Base-by-base conservation (phyloP, 2,797 vertebrate genomes). In the Anomalospiza imberbis region DNA sequence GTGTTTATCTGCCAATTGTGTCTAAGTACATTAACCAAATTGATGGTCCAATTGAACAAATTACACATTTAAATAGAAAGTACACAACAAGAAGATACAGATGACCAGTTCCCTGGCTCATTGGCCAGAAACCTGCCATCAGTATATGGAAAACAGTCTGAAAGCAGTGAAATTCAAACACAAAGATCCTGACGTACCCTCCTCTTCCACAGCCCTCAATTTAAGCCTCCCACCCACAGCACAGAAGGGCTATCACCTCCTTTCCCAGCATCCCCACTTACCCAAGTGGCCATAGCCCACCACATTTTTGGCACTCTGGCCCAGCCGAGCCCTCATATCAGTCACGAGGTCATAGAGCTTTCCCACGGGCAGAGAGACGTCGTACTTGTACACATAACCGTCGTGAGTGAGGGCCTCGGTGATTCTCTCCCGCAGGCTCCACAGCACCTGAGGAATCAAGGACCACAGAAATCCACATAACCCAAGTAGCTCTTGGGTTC, bases 201-300 rank as follows among this genome's bases (percentile, higher is more conserved):
- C 36, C 34, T 38, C 32, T 47, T 45, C 45, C 24, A 44, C 13
- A 73, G 51, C 25, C 82, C 54, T 73, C 31, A 75, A 34, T 40
- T 40, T 31, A 19, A 31, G 50, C 24, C 53, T 79, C 55, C 60
- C 24, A 38, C 25, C 26, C 9, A 8, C 54, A 87, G 42, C 57
- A 61, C n/a, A 47, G 28, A 55, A 24, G 31, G 50, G 13, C 66
- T 47, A n/a, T 7, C 17, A 7, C 2, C 20, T 61, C 51, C 40
- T 42, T 74, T 29, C 28, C 65, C 31, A 40, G 55, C 57, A 76
- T 1, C 10, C 13, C 12, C 16, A 34, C 99, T 98, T 91, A 99
- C 99, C 99, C 58, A 99, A 90, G 89, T 99, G 99, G 81, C 99
- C 99, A 0, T 99, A 99, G 95, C 99, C 99, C 94, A 99, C 98